Evolutionary conservation across 2,888 invertebrate species (phyloP).

Genomic region (Tipula unca): DNA sequence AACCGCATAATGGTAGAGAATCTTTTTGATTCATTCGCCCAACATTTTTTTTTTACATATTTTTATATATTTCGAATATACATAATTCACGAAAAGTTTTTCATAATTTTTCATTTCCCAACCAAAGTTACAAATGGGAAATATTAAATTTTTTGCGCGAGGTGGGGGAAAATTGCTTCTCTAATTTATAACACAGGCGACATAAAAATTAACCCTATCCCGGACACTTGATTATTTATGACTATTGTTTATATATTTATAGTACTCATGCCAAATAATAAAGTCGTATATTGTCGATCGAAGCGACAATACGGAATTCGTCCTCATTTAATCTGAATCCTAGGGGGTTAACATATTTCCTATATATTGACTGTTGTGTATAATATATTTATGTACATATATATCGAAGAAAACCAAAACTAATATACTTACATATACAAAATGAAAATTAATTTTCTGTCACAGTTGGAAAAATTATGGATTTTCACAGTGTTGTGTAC

Average conservation of each 20-base stretch:
- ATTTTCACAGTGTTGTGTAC: conserved; percentile 14
- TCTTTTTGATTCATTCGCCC: not conserved
- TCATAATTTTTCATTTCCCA: not conserved
- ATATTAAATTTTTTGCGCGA: not conserved
- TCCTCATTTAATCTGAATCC: not conserved
- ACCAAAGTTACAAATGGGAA: not conserved
- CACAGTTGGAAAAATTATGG: conserved; percentile 8
- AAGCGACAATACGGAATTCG: not conserved
- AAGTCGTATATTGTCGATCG: not conserved
- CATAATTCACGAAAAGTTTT: not conserved
- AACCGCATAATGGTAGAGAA: not conserved
- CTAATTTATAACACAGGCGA: not conserved
- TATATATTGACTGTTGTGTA: not conserved
- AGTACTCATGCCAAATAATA: not conserved
- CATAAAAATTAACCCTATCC: conserved; percentile 4
- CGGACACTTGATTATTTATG: not conserved
- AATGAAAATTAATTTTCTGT: conserved; percentile 14
- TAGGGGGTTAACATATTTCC: not conserved
- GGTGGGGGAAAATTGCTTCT: not conserved
- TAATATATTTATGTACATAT: not conserved
- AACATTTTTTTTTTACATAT: not conserved
- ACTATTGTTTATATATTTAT: not conserved
- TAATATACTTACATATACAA: no score
- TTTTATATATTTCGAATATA: not conserved
- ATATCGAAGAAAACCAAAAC: not conserved